phyloP scores from a whole-genome alignment of 2,797 vertebrate genomes.

The Falco peregrinus region DNA sequence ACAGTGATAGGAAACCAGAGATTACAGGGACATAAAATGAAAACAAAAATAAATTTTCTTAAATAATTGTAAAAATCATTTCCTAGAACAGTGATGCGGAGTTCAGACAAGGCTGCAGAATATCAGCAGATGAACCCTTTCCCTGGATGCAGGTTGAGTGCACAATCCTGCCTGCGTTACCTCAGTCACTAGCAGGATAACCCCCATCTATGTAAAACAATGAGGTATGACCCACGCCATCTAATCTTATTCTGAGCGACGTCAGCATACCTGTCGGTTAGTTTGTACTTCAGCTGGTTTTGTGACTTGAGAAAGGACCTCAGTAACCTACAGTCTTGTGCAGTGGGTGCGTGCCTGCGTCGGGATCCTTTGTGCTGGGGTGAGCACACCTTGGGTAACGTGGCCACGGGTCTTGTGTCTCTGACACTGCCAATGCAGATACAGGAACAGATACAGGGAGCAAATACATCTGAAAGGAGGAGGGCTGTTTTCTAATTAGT shows the following conservation, averaged over 20 bases:
- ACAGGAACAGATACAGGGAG: not conserved
- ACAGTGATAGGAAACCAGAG: not conserved
- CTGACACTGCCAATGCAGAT: not conserved
- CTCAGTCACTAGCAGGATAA: not conserved
- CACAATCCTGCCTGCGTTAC: not conserved
- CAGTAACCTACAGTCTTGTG: no score
- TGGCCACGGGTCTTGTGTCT: not conserved
- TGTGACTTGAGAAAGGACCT: not conserved
- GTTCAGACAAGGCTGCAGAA: not conserved
- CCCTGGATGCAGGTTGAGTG: not conserved
- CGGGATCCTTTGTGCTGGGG: not conserved
- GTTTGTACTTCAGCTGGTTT: not conserved
- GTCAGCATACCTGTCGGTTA: not conserved
- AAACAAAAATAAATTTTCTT: not conserved
- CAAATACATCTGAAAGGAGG: not conserved
- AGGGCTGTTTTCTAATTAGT: not conserved
- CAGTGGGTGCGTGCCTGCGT: rapidly evolving
- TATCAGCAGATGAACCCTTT: not conserved
- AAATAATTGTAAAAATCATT: not conserved
- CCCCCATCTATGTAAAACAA: not conserved
- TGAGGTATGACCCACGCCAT: not conserved
- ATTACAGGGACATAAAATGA: not conserved
- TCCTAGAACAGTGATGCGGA: not conserved
- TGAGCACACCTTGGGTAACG: not conserved
- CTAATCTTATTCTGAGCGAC: not conserved